Conservation (phyloP, 1,140 invertebrate species). For the Heterodera carotae region DNA sequence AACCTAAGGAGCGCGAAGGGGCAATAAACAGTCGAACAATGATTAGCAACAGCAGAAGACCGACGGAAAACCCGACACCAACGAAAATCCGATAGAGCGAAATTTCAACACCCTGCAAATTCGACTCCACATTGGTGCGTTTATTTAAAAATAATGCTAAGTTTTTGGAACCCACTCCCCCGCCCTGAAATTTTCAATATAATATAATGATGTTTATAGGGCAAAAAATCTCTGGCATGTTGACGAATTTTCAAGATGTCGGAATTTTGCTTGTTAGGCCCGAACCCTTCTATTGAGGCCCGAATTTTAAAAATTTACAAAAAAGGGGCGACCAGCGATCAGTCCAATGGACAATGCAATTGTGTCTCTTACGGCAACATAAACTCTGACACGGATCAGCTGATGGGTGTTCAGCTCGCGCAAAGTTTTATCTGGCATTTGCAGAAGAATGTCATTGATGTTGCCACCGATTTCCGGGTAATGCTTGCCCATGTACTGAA, state of each 20-base stretch:
- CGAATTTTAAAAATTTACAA: conserved; percentile 50
- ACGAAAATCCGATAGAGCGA: neutral
- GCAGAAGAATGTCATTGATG: conserved; percentile 46
- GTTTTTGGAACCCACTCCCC: too few relatives aligned
- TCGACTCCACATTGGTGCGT: too few relatives aligned
- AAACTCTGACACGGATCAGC: conserved; percentile 41
- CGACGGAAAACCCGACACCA: too few relatives aligned
- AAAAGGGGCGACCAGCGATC: conserved; percentile 46
- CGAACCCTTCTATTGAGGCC: too few relatives aligned
- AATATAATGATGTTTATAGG: too few relatives aligned
- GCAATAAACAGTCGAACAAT: conserved; percentile 23
- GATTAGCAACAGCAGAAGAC: too few relatives aligned
- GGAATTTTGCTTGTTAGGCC: too few relatives aligned
- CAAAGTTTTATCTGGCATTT: conserved; percentile 49
- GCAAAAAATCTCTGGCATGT: too few relatives aligned
- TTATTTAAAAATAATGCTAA: too few relatives aligned
- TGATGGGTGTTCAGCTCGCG: conserved; percentile 16
- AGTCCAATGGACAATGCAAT: conserved; percentile 39
- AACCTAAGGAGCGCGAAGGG: conserved; percentile 37
- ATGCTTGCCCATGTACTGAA: conserved; percentile 56
- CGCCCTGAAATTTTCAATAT: too few relatives aligned
- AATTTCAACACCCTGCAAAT: too few relatives aligned
- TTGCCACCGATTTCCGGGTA: conserved; percentile 61
- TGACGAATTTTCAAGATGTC: too few relatives aligned
- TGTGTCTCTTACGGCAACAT: conserved; percentile 52